Conservation (phyloP, 2,113 vertebrate genomes). For the Rostratula benghalensis region DNA sequence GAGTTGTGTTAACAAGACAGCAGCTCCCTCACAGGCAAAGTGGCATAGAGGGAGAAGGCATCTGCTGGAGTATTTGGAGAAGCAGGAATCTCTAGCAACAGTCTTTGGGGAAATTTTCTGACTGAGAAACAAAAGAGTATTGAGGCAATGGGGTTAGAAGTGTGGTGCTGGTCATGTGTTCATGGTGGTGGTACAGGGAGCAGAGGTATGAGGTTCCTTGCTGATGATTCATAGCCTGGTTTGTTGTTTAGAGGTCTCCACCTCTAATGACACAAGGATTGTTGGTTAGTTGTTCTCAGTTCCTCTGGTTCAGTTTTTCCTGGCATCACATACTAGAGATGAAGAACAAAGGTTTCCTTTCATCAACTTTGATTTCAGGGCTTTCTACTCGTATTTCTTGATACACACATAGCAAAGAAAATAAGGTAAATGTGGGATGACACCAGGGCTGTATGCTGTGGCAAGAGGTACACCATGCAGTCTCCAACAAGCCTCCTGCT, state of each 20-base stretch:
- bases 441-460: not conserved
- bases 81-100: not conserved
- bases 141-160: not conserved
- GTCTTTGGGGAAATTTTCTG: not conserved
- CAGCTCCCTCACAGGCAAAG: not conserved
- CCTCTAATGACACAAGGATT: not conserved
- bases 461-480: not conserved
- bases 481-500: not conserved
- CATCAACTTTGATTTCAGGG: not conserved
- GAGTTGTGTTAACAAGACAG: not conserved
- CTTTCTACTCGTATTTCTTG: not conserved
- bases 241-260: not conserved
- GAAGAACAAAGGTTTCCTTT: conserved; percentile 34
- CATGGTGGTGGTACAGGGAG: not conserved
- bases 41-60: not conserved
- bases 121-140: not conserved
- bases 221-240: not conserved
- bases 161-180: not conserved
- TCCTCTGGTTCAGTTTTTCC: not conserved
- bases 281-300: not conserved
- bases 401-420: not conserved
- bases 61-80: not conserved
- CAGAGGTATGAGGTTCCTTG: not conserved
- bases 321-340: not conserved
- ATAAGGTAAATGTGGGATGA: not conserved